phyloP scores from a whole-genome alignment of 2,888 invertebrate species.

The Lissocephala sabroskyi region DNA sequence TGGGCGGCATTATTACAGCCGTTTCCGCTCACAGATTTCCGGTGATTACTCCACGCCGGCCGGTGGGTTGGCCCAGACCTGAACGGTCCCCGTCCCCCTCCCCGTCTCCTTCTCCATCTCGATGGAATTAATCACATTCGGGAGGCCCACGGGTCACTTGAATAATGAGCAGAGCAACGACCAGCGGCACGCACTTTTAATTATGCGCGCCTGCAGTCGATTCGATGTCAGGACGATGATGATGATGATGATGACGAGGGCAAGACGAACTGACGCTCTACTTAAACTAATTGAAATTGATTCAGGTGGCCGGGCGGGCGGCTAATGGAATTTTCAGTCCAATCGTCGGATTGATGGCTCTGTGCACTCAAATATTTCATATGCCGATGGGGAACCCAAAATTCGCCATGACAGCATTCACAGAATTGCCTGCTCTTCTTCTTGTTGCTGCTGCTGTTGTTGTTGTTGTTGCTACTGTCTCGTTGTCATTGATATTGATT shows the following conservation, averaged over 20 bases:
- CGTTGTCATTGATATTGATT: conserved; percentile 21
- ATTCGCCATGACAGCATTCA: conserved; percentile 46
- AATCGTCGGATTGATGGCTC: too few relatives aligned
- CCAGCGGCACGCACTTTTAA: too few relatives aligned
- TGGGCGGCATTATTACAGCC: conserved; percentile 53
- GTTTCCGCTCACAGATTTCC: conserved; percentile 61
- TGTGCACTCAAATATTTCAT: conserved; percentile 9
- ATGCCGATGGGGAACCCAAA: conserved; percentile 28
- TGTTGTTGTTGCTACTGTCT: conserved; percentile 17
- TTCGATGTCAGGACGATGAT: too few relatives aligned
- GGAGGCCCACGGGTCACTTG: too few relatives aligned
- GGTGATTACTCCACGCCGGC: conserved; percentile 50
- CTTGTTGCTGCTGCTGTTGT: too few relatives aligned
- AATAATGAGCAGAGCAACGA: too few relatives aligned
- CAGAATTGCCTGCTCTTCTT: too few relatives aligned
- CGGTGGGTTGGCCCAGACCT: background rate
- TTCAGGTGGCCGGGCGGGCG: conserved; percentile 26
- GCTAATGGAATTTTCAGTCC: conserved; percentile 21
- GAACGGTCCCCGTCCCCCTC: too few relatives aligned
- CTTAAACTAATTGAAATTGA: conserved; percentile 59
- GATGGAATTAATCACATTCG: conserved; percentile 46
- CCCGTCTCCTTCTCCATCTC: conserved; percentile 11
- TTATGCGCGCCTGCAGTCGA: conserved; percentile 25
- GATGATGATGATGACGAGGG: too few relatives aligned
- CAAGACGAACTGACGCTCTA: conserved; percentile 36